Percentiles rank a stretch among this genome's conserved stretches.
Conservation (phyloP, 2,888 invertebrate genomes). For the Neuroscelio doddi region DNA sequence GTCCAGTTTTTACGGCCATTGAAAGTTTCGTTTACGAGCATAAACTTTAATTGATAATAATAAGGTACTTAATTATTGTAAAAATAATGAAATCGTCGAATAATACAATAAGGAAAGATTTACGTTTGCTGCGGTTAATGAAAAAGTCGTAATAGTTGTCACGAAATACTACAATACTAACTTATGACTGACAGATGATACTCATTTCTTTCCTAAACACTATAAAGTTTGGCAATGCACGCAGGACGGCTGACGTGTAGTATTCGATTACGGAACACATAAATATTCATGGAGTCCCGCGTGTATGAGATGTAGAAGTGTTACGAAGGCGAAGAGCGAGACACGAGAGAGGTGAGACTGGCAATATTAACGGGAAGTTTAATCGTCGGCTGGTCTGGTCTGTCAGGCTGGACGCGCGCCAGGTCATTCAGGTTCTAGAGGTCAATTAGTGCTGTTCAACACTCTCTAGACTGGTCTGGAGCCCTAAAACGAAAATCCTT, state of each 20-base stretch:
- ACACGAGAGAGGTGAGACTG: slow-evolving; percentile 50
- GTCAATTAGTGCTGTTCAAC: slow-evolving; percentile 71
- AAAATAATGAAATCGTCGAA: too few species aligned
- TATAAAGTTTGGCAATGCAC: slow-evolving; percentile 23
- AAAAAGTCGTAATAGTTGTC: background rate
- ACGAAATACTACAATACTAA: background rate
- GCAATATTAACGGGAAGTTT: slow-evolving; percentile 70
- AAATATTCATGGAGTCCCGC: slow-evolving; percentile 61
- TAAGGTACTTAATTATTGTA: too few species aligned
- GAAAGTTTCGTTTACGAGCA: too few species aligned
- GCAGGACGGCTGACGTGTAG: slow-evolving; percentile 14
- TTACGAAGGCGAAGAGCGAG: slow-evolving; percentile 36
- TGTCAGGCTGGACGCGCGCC: slow-evolving; percentile 68
- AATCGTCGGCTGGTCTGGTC: slow-evolving; percentile 66
- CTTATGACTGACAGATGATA: slow-evolving; percentile 7
- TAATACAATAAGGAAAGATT: too few species aligned
- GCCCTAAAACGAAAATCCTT: slow-evolving; percentile 58
- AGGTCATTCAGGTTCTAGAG: slow-evolving; percentile 68
- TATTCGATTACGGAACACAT: slow-evolving; percentile 55
- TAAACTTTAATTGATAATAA: too few species aligned
- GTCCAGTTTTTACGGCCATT: too few species aligned
- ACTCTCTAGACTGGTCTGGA: slow-evolving; percentile 58
- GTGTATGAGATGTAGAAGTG: slow-evolving; percentile 52
- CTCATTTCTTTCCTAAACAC: slow-evolving; percentile 9
- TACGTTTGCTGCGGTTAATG: background rate